These are phyloP conservation scores for Coelopa pilipes DNA, from an alignment of 2,888 invertebrate genomes.

Conservation along the genomic window DNA sequence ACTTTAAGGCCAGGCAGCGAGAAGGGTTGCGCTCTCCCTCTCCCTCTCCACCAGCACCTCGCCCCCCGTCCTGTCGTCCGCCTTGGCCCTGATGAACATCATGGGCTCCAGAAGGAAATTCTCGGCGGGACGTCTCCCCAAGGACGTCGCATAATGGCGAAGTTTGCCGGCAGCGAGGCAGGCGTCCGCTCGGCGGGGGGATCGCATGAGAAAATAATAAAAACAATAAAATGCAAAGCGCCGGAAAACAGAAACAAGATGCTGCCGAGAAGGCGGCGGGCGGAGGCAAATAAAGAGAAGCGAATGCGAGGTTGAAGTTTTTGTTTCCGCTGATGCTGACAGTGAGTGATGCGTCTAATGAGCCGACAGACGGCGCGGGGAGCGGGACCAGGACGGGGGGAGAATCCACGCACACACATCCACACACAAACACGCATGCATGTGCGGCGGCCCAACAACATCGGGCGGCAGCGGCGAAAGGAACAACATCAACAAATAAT, in stretches of 20 bases:
- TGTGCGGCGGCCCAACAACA: too few species aligned
- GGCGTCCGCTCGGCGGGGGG: not conserved
- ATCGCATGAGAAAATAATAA: not conserved
- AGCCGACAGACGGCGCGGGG: not conserved
- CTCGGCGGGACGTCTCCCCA: not conserved
- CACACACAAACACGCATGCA: not conserved
- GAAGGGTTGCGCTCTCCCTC: too few species aligned
- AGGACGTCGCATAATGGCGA: constrained; percentile 5
- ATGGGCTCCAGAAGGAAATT: not conserved
- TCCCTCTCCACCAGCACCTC: too few species aligned
- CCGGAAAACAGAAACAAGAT: not conserved
- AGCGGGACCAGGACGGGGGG: not conserved
- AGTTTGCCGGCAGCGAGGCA: not conserved
- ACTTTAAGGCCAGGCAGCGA: too few species aligned
- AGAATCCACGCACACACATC: not conserved
- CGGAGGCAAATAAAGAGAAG: not conserved
- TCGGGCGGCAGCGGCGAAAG: too few species aligned
- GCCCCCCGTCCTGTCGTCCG: too few species aligned
- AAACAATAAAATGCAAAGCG: constrained; percentile 2
- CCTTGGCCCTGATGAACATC: not conserved
- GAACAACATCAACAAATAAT: not conserved
- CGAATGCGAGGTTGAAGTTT: constrained; percentile 3
- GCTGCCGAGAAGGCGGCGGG: not conserved
- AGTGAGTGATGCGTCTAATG: constrained; percentile 19
- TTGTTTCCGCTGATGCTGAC: constrained; percentile 18